Evolutionary conservation across 2,113 vertebrate genomes (phyloP).

Genomic region (Rhineura floridana): DNA sequence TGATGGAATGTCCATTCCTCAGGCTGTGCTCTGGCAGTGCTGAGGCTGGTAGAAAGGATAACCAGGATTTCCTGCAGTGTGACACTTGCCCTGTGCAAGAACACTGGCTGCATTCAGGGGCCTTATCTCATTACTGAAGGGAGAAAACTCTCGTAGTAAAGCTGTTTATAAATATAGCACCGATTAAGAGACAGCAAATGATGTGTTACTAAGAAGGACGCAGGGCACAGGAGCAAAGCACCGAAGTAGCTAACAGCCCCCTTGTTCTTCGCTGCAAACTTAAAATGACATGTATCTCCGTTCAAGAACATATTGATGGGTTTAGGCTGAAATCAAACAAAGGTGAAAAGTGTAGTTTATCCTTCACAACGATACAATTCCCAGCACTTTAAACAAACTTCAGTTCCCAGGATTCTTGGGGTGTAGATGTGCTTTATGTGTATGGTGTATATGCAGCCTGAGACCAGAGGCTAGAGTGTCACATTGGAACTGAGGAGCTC

Average conservation of each 20-base stretch:
- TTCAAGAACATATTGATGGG: not conserved
- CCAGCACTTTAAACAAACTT: too few species aligned
- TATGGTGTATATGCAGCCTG: too few species aligned
- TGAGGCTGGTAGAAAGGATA: conserved; percentile 68
- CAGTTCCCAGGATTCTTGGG: too few species aligned
- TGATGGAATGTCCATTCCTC: conserved; percentile 68
- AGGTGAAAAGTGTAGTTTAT: not conserved
- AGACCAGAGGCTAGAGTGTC: too few species aligned
- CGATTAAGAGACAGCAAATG: conserved; percentile 56
- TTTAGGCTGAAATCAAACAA: not conserved
- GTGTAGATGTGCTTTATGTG: too few species aligned
- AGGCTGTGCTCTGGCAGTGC: conserved; percentile 62
- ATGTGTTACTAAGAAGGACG: conserved; percentile 43
- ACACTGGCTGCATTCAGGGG: conserved; percentile 71
- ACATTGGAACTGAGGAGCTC: too few species aligned
- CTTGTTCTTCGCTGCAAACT: not conserved
- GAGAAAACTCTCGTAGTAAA: conserved; percentile 65
- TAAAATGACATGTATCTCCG: not conserved
- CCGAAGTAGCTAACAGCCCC: conserved; percentile 30
- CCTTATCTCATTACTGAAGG: conserved; percentile 73
- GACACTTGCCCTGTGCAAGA: conserved; percentile 76
- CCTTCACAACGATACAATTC: too few species aligned
- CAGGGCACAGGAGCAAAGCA: not conserved
- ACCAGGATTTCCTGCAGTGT: conserved; percentile 77
- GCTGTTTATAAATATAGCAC: conserved; percentile 66